Evolutionary conservation across 1,140 invertebrate genomes (phyloP), one percentile per base, ranked within the genome.

Genomic region (Euwallacea fornicatus): DNA sequence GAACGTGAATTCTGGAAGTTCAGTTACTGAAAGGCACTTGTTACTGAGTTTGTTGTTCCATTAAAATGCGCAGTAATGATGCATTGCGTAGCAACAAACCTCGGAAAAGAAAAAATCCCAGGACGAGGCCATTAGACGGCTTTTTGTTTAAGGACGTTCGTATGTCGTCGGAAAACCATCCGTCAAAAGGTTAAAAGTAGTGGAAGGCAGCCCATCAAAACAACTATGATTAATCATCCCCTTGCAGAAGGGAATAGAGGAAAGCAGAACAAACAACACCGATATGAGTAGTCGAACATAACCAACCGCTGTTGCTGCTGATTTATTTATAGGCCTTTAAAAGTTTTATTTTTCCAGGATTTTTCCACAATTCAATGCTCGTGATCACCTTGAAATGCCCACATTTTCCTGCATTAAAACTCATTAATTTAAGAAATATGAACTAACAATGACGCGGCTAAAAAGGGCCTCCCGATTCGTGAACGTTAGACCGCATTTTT

Each of bases 221-320:
- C 67, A 69, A 69, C 67, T 62, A 69, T 69, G 67, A 69, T 69
- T 62, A 58, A 69, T 69, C 67, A 55, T 68, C 47, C 42, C 67
- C 54, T 62, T 16, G 56, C 60, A 8, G 53, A 58, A 46, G 56
- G 54, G 60, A 67, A 68, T 68, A 68, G 56, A n/a, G 56, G 66
- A 13, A 60, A 60, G 56, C 42, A 59, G 56, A 68, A 68, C 66
- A 68, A 67, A 68, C 44, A 68, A 68, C 66, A 60, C 66, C 56
- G 66, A 68, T 68, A 68, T 68, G 66, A 68, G 66, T 68, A 68
- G 66, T 68, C 66, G 46, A 68, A 68, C 66, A 68, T 68, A 50
- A 60, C 54, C 13, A 47, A 68, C 43, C 44, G 53, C 66, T 68
- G 66, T 68, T 68, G 66, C 66, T 65, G 55, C 16, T 16, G 55